These are phyloP conservation scores for Drosophila auraria DNA, from an alignment of 1,140 invertebrate genomes.

Conservation along the genomic window DNA sequence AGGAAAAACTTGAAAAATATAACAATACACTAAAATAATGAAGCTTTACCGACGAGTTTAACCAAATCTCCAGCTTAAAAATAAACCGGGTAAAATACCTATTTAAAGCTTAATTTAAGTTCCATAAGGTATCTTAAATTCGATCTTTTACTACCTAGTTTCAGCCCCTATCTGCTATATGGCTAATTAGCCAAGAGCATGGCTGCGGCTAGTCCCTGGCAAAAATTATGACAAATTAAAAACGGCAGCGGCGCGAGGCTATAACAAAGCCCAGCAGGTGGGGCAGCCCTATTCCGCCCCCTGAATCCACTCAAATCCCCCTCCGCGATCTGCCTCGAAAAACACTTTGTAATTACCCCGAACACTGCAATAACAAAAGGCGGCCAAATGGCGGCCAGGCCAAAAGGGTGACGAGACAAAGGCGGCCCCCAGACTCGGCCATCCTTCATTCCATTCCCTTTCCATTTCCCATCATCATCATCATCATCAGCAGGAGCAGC, in stretches of 20 bases:
- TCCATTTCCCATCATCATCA: slow-evolving; percentile 10
- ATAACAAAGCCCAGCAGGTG: slow-evolving; percentile 50
- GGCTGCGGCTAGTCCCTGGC: slow-evolving; percentile 17
- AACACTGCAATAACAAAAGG: slow-evolving; percentile 52
- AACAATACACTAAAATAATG: background rate
- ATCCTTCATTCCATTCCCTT: slow-evolving; percentile 8
- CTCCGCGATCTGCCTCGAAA: slow-evolving; percentile 5
- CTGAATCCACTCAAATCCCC: slow-evolving; percentile 6
- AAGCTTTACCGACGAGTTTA: no score
- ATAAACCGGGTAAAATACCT: background rate
- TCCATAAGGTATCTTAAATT: background rate
- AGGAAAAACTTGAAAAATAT: background rate
- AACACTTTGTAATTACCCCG: slow-evolving; percentile 63
- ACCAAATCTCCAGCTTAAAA: no score
- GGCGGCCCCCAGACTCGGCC: slow-evolving; percentile 32
- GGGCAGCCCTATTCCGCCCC: slow-evolving; percentile 18
- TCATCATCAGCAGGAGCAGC: slow-evolving; percentile 38
- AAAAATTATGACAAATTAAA: slow-evolving; percentile 78
- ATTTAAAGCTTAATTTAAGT: background rate
- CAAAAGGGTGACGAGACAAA: slow-evolving; percentile 78
- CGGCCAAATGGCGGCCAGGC: slow-evolving; percentile 38
- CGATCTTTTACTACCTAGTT: background rate
- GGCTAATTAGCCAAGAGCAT: slow-evolving; percentile 41
- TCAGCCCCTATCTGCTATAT: background rate
- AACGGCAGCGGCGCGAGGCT: slow-evolving; percentile 19